phyloP scores from a whole-genome alignment of 2,888 invertebrate species.

The Drosophila paracracens region DNA sequence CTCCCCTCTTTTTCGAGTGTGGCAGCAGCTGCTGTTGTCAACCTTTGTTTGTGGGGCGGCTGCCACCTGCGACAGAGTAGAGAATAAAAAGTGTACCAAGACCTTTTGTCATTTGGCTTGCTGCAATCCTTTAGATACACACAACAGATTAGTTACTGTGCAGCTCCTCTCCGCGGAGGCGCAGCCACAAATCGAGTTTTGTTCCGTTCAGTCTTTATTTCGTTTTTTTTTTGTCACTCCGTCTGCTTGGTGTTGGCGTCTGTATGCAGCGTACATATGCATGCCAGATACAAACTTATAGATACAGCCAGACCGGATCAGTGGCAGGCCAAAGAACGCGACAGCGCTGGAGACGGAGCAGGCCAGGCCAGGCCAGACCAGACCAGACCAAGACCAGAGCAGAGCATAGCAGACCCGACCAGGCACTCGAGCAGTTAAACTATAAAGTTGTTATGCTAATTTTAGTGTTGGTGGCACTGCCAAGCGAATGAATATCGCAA shows the following conservation, averaged over 20 bases:
- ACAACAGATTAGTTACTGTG: conserved; percentile 78
- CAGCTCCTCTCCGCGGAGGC: conserved; percentile 16
- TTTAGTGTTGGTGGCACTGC: conserved; percentile 77
- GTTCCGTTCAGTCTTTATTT: conserved; percentile 8
- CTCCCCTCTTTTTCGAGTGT: conserved; percentile 1
- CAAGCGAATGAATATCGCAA: conserved; percentile 32
- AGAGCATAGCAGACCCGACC: conserved; percentile 23
- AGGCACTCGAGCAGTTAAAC: conserved; percentile 80
- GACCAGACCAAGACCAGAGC: conserved; percentile 12
- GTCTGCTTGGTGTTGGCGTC: conserved; percentile 48
- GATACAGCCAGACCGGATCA: conserved; percentile 62
- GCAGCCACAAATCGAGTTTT: conserved; percentile 58
- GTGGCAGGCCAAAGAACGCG: conserved; percentile 36
- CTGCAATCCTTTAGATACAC: conserved; percentile 83
- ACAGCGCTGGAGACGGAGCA: conserved; percentile 17
- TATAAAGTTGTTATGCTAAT: conserved; percentile 85
- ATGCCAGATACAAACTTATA: conserved; percentile 77
- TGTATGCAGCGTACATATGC: conserved; percentile 38
- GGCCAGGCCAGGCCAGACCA: conserved; percentile 20
- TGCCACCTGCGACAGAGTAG: conserved; percentile 40
- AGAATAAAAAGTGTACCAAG: conserved; percentile 19
- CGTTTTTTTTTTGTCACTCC: conserved; percentile 46
- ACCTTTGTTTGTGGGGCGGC: conserved; percentile 12
- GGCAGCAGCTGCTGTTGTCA: conserved; percentile 28
- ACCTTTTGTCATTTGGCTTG: conserved; percentile 64